Evolutionary conservation across 2,113 vertebrate genomes (phyloP).

Genomic region (Ageneiosus marmoratus): DNA sequence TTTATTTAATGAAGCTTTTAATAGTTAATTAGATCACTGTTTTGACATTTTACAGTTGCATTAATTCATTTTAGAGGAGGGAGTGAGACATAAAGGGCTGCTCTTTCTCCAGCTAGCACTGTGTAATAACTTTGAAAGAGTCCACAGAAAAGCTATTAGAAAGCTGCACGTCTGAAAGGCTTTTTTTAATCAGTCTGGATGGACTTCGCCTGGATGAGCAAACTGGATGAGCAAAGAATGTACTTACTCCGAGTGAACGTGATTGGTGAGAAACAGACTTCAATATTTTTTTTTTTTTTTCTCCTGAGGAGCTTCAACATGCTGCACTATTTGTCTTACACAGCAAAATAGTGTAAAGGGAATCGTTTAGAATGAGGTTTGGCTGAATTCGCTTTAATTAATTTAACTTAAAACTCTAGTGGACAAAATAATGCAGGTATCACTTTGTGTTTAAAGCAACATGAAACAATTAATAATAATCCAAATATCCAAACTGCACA

Average conservation of each 20-base stretch:
- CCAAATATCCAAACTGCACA: neutral
- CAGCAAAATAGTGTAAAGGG: neutral
- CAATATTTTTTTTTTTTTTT: neutral
- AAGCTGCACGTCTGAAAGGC: neutral
- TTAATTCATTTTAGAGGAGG: neutral
- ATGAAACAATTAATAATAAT: neutral
- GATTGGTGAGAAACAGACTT: neutral
- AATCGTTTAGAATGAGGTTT: neutral
- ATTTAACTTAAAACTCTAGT: neutral
- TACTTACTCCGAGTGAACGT: neutral
- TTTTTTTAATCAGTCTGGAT: constrained; percentile 24
- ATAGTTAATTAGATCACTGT: neutral
- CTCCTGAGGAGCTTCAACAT: neutral
- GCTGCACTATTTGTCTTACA: neutral
- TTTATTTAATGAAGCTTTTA: neutral
- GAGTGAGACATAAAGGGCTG: neutral
- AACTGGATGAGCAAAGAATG: constrained; percentile 12
- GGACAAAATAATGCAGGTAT: too few relatives aligned
- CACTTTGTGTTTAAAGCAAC: neutral
- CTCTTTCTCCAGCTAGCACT: neutral
- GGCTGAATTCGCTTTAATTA: neutral
- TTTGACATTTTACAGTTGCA: neutral
- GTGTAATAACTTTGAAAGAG: constrained; percentile 26
- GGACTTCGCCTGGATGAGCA: constrained; percentile 14
- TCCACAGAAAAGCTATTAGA: constrained; percentile 33